These are phyloP conservation scores for Lucifuga dentata DNA, from an alignment of 2,113 vertebrate species.

Conservation along the genomic window DNA sequence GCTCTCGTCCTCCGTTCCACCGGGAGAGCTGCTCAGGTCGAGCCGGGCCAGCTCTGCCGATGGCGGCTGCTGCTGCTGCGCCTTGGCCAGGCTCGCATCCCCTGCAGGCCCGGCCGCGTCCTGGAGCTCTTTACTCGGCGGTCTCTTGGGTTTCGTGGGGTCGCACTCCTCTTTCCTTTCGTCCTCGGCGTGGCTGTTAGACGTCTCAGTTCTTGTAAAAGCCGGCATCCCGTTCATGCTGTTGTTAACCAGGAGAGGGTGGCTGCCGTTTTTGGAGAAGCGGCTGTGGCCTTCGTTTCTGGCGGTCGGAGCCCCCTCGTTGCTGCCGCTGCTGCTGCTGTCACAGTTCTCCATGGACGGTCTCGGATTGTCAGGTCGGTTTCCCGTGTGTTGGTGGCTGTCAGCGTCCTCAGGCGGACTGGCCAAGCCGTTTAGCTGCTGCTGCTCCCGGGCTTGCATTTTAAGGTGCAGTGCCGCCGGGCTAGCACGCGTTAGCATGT, in stretches of 20 bases:
- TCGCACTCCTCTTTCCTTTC: conserved; percentile 57
- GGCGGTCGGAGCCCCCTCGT: conserved; percentile 70
- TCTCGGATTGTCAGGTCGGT: conserved; percentile 73
- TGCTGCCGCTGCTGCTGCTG: conserved; percentile 61
- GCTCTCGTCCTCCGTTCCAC: conserved; percentile 73
- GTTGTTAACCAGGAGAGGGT: conserved; percentile 73
- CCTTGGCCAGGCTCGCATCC: conserved; percentile 68
- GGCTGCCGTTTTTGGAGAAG: conserved; percentile 80
- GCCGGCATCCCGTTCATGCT: conserved; percentile 78
- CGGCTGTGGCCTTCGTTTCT: conserved; percentile 73
- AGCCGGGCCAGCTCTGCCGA: conserved; percentile 83
- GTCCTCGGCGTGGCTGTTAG: conserved; percentile 36
- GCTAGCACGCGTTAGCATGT: conserved; percentile 82
- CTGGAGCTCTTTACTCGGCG: conserved; percentile 36
- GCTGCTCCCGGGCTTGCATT: conserved; percentile 83
- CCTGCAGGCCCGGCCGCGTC: conserved; percentile 73
- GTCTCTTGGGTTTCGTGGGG: conserved; percentile 82
- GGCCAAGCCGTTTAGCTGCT: conserved; percentile 92
- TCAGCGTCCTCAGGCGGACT: conserved; percentile 80
- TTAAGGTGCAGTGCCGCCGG: conserved; percentile 85
- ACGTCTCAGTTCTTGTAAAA: conserved; percentile 65
- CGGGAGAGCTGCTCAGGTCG: conserved; percentile 66
- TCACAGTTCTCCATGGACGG: conserved; percentile 71
- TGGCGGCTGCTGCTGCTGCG: conserved; percentile 70
- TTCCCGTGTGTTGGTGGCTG: conserved; percentile 77